phyloP scores from a whole-genome alignment of 2,888 invertebrate species.

The Pantelozetes paolii region DNA sequence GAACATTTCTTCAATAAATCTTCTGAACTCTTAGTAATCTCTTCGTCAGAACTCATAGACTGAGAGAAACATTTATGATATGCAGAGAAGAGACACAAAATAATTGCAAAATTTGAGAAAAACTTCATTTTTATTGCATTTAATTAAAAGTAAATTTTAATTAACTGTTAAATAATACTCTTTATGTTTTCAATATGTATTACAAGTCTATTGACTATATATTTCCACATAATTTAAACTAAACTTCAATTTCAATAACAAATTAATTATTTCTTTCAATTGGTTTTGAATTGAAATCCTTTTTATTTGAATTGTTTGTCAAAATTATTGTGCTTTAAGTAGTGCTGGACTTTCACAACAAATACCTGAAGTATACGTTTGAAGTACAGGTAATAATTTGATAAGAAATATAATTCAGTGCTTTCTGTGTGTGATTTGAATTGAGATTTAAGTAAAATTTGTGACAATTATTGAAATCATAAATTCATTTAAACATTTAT shows the following conservation, averaged over 20 bases:
- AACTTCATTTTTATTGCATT: not conserved
- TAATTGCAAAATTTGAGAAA: not conserved
- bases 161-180: constrained; percentile 14
- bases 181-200: constrained; percentile 4
- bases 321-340: no score
- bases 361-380: no score
- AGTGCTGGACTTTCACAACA: no score
- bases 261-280: not conserved
- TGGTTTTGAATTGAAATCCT: no score
- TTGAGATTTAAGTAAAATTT: not conserved
- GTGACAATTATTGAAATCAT: not conserved
- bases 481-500: not conserved
- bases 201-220: not conserved
- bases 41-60: not conserved
- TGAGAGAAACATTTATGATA: not conserved
- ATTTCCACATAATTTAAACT: not conserved
- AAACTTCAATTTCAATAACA: not conserved
- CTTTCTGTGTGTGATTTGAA: not conserved
- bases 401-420: no score
- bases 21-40: not conserved
- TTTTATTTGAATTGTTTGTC: no score
- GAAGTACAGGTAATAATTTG: no score
- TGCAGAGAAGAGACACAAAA: not conserved
- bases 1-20: not conserved
- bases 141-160: not conserved